These are phyloP conservation scores for Ia io DNA, from an alignment of 2,113 vertebrate genomes.

Conservation along the genomic window DNA sequence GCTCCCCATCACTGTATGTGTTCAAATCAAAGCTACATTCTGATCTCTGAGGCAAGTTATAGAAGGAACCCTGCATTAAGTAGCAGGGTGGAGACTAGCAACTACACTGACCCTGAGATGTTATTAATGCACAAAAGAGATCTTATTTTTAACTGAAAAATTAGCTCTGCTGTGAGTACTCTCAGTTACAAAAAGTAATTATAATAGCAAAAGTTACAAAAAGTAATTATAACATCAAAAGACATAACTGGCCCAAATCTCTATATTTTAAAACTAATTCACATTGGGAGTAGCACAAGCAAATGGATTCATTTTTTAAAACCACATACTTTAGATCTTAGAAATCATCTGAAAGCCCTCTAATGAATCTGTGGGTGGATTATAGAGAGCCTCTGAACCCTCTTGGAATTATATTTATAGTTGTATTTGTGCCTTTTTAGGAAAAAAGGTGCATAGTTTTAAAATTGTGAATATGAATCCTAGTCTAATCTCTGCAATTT, in stretches of 20 bases:
- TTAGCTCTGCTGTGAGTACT: neutral
- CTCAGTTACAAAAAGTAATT: neutral
- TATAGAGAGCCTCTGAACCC: neutral
- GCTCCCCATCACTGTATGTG: neutral
- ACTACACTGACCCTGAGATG: neutral
- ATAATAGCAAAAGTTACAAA: neutral
- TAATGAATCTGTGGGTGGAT: neutral
- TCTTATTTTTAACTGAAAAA: neutral
- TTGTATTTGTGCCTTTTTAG: neutral
- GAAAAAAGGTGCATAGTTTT: neutral
- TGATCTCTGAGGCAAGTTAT: neutral
- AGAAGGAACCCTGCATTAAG: neutral
- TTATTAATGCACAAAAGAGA: neutral
- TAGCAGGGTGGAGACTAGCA: neutral
- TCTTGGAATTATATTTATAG: slow-evolving; percentile 19
- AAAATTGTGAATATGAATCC: neutral
- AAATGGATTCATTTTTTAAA: neutral
- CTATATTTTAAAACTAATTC: slow-evolving; percentile 40
- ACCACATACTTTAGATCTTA: neutral
- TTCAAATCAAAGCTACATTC: neutral
- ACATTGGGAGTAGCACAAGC: neutral
- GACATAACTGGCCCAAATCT: neutral
- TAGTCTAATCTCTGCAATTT: neutral
- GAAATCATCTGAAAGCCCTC: neutral
- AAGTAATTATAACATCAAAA: slow-evolving; percentile 8